Conservation (phyloP, 2,113 vertebrate genomes). For the Lasiurus borealis region DNA sequence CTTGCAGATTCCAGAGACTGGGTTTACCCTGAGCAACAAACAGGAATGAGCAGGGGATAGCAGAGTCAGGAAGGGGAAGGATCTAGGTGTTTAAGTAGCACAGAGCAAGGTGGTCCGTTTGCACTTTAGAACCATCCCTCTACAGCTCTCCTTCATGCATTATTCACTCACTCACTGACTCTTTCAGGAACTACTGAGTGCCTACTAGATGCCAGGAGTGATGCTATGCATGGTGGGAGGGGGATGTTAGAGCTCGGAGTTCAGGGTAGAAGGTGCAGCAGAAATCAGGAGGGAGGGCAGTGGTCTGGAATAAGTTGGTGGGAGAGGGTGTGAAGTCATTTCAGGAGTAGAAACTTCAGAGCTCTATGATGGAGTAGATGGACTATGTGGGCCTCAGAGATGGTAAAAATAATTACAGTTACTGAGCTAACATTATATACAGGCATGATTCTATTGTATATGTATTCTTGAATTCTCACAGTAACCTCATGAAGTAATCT, state of each 20-base stretch:
- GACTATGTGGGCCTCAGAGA: neutral
- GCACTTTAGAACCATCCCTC: neutral
- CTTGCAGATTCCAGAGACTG: neutral
- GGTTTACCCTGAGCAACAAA: accelerated
- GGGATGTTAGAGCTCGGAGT: neutral
- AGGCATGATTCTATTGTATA: neutral
- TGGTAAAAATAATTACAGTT: neutral
- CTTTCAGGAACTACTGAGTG: neutral
- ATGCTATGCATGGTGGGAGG: neutral
- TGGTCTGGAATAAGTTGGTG: neutral
- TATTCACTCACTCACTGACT: neutral
- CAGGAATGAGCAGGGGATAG: accelerated
- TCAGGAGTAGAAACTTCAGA: neutral
- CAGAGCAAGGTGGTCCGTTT: neutral
- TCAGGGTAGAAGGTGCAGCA: neutral
- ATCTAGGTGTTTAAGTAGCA: neutral
- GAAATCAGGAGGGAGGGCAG: neutral
- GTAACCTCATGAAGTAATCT: neutral
- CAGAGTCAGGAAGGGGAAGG: accelerated
- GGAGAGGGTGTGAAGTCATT: neutral
- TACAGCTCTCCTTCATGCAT: neutral
- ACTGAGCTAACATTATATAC: neutral
- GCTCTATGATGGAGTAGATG: neutral
- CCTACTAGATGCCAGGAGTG: neutral
- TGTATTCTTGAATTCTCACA: neutral